These are phyloP conservation scores for Criorhina ranunculi DNA, from an alignment of 2,888 invertebrate species.

Conservation along the genomic window DNA sequence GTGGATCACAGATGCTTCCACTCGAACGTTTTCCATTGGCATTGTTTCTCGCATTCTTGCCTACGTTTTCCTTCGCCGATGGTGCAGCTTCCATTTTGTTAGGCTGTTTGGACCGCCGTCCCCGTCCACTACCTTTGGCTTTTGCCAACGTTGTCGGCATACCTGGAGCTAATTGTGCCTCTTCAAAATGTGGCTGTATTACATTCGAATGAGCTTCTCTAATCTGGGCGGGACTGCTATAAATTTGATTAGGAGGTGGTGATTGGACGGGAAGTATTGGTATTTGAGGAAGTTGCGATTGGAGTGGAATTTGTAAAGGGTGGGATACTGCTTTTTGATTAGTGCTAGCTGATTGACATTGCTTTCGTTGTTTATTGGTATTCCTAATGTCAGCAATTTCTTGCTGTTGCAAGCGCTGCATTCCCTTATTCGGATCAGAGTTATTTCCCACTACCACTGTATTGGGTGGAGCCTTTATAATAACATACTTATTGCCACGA, in stretches of 20 bases:
- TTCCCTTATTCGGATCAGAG: constrained; percentile 42
- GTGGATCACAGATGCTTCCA: constrained; percentile 51
- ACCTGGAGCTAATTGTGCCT: constrained; percentile 3
- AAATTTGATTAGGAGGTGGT: neutral
- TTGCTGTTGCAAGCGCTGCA: constrained; percentile 49
- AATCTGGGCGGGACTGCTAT: constrained; percentile 2
- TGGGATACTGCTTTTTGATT: constrained; percentile 18
- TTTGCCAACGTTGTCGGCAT: constrained; percentile 11
- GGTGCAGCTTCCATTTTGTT: constrained; percentile 8
- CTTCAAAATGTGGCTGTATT: constrained; percentile 25
- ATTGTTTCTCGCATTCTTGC: constrained; percentile 21
- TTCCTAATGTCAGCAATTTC: neutral
- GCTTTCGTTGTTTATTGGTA: constrained; percentile 45
- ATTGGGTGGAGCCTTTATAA: constrained; percentile 78
- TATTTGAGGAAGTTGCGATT: constrained; percentile 7
- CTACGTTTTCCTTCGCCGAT: constrained; percentile 11
- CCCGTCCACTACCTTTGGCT: constrained; percentile 39
- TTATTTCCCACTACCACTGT: constrained; percentile 46
- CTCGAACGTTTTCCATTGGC: constrained; percentile 55
- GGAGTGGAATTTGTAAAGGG: constrained; percentile 7
- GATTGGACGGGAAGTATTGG: constrained; percentile 1
- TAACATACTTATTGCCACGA: constrained; percentile 83
- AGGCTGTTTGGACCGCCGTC: constrained; percentile 39
- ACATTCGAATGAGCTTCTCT: constrained; percentile 23
- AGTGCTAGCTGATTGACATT: constrained; percentile 28